These are phyloP conservation scores for Amblyopsis hoosieri DNA, from an alignment of 2,797 vertebrate species.

Conservation along the genomic window DNA sequence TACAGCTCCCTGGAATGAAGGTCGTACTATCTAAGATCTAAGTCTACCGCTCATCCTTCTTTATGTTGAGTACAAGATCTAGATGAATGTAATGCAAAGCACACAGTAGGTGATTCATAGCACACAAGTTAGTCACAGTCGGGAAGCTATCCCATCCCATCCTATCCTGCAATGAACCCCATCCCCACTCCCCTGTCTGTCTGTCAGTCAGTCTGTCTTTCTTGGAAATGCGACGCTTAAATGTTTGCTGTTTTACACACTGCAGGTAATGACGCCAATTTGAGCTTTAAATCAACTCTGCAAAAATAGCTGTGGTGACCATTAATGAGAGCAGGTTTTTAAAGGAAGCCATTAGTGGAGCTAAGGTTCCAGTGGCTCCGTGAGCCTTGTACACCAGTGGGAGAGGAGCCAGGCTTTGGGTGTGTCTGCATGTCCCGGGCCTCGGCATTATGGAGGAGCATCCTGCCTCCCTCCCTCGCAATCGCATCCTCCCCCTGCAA, in stretches of 20 bases:
- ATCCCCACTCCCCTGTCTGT: too few species aligned
- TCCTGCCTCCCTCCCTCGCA: conserved; percentile 34
- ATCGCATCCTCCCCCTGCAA: conserved; percentile 39
- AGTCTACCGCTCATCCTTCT: too few species aligned
- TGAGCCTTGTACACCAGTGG: conserved; percentile 32
- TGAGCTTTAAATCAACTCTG: conserved; percentile 5
- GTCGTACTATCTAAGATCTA: not conserved
- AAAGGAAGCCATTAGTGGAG: conserved; percentile 19
- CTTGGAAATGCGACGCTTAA: not conserved
- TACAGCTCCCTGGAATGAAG: too few species aligned
- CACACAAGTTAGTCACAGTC: too few species aligned
- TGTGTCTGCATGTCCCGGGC: conserved; percentile 43
- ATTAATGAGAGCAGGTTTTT: conserved; percentile 17
- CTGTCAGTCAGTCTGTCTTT: too few species aligned
- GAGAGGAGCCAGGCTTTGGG: conserved; percentile 41
- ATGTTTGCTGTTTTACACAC: not conserved
- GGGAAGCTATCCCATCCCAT: not conserved
- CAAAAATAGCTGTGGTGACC: conserved; percentile 7
- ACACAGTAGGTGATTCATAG: too few species aligned
- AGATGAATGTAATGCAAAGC: too few species aligned
- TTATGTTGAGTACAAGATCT: too few species aligned
- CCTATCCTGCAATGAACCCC: too few species aligned
- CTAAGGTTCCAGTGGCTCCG: conserved; percentile 26
- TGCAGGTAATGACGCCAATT: not conserved
- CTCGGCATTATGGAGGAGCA: conserved; percentile 41